Conservation (phyloP, 2,113 vertebrate species). For the Solea senegalensis region DNA sequence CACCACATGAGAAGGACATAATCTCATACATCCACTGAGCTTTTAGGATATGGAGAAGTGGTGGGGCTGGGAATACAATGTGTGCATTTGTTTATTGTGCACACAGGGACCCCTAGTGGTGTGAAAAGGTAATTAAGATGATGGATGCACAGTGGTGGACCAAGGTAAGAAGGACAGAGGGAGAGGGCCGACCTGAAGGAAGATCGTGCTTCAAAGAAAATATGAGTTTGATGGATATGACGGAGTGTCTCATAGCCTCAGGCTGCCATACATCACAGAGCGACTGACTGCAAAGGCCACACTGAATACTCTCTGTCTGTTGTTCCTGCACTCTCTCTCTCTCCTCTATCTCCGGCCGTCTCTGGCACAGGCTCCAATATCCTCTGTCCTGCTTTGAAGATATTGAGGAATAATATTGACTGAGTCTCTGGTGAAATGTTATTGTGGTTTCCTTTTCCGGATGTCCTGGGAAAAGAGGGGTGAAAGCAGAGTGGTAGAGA, state of each 20-base stretch:
- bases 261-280: constrained; percentile 55
- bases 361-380: constrained; percentile 66
- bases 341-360: constrained; percentile 55
- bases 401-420: constrained; percentile 75
- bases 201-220: constrained; percentile 52
- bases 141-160: background rate
- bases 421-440: constrained; percentile 75
- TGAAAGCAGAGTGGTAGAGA: constrained; percentile 21
- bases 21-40: constrained; percentile 7
- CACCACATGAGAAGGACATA: constrained; percentile 46
- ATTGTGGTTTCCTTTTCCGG: constrained; percentile 75
- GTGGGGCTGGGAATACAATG: constrained; percentile 11
- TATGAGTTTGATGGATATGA: constrained; percentile 54
- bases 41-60: background rate
- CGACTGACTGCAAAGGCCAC: constrained; percentile 27
- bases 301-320: constrained; percentile 22
- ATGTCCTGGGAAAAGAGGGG: constrained; percentile 57
- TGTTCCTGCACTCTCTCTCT: constrained; percentile 43
- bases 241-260: constrained; percentile 50
- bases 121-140: constrained; percentile 19
- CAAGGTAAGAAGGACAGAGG: background rate
- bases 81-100: constrained; percentile 60
- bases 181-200: constrained; percentile 30
- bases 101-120: constrained; percentile 78
- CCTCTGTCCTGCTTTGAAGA: constrained; percentile 76